These are phyloP conservation scores for Centropyge bicolor DNA, from an alignment of 2,797 vertebrate genomes.

Conservation along the genomic window DNA sequence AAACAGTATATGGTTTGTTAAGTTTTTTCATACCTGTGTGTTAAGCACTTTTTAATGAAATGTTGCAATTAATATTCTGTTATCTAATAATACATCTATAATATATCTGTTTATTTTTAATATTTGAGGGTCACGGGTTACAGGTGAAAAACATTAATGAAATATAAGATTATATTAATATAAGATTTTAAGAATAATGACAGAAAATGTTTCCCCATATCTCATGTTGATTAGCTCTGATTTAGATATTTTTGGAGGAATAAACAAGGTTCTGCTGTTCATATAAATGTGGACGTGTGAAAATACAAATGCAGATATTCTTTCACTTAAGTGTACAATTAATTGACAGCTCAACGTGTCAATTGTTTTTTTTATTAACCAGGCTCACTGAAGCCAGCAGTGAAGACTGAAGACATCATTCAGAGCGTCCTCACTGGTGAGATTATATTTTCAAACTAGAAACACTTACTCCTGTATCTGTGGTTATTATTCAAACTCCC, in stretches of 20 bases:
- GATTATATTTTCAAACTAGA: not conserved
- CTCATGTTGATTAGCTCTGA: not conserved
- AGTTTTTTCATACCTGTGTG: not conserved
- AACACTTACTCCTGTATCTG: not conserved
- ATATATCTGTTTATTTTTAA: not conserved
- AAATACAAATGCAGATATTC: not conserved
- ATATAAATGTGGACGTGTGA: too few relatives aligned
- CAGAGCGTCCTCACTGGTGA: conserved; percentile 96
- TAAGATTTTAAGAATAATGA: not conserved
- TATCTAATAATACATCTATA: not conserved
- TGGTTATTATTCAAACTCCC: not conserved
- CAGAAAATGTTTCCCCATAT: not conserved
- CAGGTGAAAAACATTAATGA: not conserved
- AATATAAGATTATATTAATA: not conserved
- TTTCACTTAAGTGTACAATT: not conserved
- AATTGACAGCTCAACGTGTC: not conserved
- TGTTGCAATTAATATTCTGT: not conserved
- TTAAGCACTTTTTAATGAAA: not conserved
- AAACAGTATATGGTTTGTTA: not conserved
- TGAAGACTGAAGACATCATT: conserved; percentile 95
- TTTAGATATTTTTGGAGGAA: not conserved
- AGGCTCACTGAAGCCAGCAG: conserved; percentile 92
- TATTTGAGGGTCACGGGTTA: not conserved
- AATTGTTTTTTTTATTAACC: conserved; percentile 33
- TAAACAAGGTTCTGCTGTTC: not conserved